Conservation (phyloP, 2,797 vertebrate species). For the Tokudaia tokunoshimensis region DNA sequence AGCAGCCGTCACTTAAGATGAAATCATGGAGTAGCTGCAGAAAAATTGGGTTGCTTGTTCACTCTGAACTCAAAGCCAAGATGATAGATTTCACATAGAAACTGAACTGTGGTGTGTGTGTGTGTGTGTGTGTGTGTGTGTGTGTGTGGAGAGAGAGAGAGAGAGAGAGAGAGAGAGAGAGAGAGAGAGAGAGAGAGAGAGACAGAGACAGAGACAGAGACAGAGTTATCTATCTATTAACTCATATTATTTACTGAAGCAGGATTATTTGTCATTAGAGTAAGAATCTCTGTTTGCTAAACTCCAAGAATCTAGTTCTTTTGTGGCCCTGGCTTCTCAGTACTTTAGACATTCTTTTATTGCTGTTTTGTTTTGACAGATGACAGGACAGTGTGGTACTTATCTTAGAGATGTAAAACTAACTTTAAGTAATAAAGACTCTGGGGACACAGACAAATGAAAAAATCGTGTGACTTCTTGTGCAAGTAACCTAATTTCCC, state of each 20-base stretch:
- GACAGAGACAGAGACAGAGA: not conserved
- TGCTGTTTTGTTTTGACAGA: slow-evolving; percentile 44
- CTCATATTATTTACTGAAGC: not conserved
- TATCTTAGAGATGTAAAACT: not conserved
- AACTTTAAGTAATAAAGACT: not conserved
- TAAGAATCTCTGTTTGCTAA: not conserved
- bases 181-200: too few relatives aligned
- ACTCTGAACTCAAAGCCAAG: not conserved
- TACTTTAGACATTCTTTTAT: not conserved
- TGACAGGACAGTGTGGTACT: not conserved
- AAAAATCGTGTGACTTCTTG: not conserved
- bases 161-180: too few relatives aligned
- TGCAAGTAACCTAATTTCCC: not conserved
- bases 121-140: not conserved
- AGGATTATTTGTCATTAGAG: not conserved
- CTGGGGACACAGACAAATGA: not conserved
- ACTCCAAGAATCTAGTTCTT: not conserved
- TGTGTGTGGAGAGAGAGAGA: not conserved
- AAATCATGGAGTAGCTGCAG: not conserved
- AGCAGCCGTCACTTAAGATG: not conserved
- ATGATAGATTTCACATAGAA: slow-evolving; percentile 10
- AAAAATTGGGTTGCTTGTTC: not conserved
- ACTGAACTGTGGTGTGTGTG: not conserved
- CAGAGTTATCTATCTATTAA: not conserved
- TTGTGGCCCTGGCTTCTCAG: not conserved